A percentile compares a stretch with the other conserved stretches of the same genome.
Conservation (phyloP, 2,797 vertebrate genomes). For the Coracias cyanogaster region DNA sequence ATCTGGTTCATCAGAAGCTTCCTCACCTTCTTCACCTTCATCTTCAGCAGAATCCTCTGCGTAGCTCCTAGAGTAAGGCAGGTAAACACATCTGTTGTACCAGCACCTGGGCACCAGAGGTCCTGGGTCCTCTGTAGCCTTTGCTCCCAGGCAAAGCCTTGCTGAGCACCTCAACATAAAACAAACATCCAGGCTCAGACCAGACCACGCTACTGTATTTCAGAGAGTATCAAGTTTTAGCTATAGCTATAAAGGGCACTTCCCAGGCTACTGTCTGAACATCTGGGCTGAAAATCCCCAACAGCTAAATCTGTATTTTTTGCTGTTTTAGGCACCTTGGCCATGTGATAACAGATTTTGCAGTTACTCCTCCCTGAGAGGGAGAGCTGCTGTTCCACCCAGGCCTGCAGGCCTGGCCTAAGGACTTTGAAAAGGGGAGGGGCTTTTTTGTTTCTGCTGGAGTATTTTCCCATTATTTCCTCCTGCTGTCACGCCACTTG, state of each 20-base stretch:
- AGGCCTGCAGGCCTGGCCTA: neutral
- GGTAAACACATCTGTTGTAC: neutral
- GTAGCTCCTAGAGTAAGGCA: conserved; percentile 84
- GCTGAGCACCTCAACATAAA: neutral
- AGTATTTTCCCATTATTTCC: neutral
- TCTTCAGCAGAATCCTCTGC: conserved; percentile 90
- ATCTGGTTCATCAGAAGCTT: conserved; percentile 84
- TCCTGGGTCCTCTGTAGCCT: neutral
- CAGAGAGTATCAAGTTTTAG: neutral
- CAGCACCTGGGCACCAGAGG: neutral
- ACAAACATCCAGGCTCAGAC: neutral
- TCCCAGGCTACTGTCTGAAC: neutral
- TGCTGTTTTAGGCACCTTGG: neutral
- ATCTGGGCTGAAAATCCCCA: neutral
- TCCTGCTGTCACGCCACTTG: neutral
- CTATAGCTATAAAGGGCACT: neutral
- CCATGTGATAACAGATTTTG: fast-evolving
- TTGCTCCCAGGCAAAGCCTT: neutral
- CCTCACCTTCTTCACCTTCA: conserved; percentile 85
- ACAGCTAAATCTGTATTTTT: neutral
- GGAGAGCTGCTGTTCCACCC: neutral
- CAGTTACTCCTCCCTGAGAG: neutral
- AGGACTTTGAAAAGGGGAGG: neutral
- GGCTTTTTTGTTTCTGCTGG: neutral
- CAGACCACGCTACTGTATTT: neutral